Base-by-base conservation (phyloP, 2,113 vertebrate genomes). In the Engystomops pustulosus region DNA sequence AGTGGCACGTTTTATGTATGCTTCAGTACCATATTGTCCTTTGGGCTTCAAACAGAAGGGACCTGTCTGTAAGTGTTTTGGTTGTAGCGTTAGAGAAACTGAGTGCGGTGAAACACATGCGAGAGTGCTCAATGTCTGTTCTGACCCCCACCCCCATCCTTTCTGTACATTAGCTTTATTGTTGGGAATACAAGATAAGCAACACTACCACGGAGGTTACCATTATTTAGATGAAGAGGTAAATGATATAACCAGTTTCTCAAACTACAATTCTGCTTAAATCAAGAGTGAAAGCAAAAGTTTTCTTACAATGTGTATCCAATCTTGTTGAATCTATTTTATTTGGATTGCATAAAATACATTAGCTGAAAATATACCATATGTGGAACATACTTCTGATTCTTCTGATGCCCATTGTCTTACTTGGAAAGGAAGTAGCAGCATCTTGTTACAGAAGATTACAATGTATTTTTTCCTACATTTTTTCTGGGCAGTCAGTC, bases 1-100 rank as follows among this genome's bases (percentile, higher is more conserved):
- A 89, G 91, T 93, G 90, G 90, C 91, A 90, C 88, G 91, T 92
- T 94, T 94, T 94, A 94, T 94, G 93, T 92, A 93, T 93, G 93
- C 93, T 90, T 92, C 90, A 91, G 86, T 90, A 91, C 91, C 91
- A 87, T 87, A 89, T 90, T 91, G 90, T 94, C 93, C 89, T 90
- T 90, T 90, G 93, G 91, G 90, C 91, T 92, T 91, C 91, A 89
- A 91, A 92, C 91, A 94, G 93, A 92, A 90, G 90, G 90, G 90
- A 90, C 90, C 93, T 91, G 92, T 93, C 92, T 93, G 92, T 90
- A 91, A 93, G 91, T 92, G 92, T 92, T 93, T 91, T 90, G 89
- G 91, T 92, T 91, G 91, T 89, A 87, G 89, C 92, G 91, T 93
- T 90, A 91, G 93, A 93, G 92, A 93, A 92, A 89, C 89, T 87